Percentiles rank a stretch among this genome's conserved stretches.
These are phyloP conservation scores for Smittia aterrima DNA, from an alignment of 2,888 invertebrate genomes.

Conservation along the genomic window DNA sequence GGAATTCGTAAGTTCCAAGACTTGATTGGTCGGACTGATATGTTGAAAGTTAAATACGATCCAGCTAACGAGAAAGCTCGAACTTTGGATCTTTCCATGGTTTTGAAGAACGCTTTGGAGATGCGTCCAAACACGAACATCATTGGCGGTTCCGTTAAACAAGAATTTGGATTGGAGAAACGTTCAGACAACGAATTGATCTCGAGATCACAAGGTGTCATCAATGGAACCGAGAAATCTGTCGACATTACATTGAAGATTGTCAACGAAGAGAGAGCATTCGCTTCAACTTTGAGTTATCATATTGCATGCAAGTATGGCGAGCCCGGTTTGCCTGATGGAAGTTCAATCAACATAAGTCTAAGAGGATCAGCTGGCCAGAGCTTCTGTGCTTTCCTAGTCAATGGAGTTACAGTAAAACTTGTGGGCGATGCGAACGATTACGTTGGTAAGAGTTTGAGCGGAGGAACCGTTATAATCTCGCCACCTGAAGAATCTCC, in stretches of 20 bases:
- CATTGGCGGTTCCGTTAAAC: constrained; percentile 77
- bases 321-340: constrained; percentile 80
- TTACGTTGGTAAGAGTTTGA: constrained; percentile 94
- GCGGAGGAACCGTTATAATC: constrained; percentile 91
- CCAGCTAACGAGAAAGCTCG: constrained; percentile 76
- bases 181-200: constrained; percentile 77
- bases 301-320: constrained; percentile 90
- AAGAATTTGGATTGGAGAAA: constrained; percentile 84
- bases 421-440: constrained; percentile 98
- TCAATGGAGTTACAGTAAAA: constrained; percentile 82
- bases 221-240: constrained; percentile 68
- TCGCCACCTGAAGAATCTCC: constrained; percentile 83
- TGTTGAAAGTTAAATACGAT: constrained; percentile 73
- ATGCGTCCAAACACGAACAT: constrained; percentile 89
- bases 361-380: constrained; percentile 95
- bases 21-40: constrained; percentile 86
- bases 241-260: constrained; percentile 76
- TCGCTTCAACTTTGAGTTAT: constrained; percentile 91
- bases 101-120: constrained; percentile 85
- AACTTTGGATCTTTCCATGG: constrained; percentile 76
- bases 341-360: constrained; percentile 71
- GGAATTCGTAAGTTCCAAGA: constrained; percentile 88
- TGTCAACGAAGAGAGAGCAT: constrained; percentile 88
- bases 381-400: constrained; percentile 97
- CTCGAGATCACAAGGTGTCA: constrained; percentile 67